Conservation (phyloP, 1,140 invertebrate genomes). For the Pseudomyrmex sp. region DNA sequence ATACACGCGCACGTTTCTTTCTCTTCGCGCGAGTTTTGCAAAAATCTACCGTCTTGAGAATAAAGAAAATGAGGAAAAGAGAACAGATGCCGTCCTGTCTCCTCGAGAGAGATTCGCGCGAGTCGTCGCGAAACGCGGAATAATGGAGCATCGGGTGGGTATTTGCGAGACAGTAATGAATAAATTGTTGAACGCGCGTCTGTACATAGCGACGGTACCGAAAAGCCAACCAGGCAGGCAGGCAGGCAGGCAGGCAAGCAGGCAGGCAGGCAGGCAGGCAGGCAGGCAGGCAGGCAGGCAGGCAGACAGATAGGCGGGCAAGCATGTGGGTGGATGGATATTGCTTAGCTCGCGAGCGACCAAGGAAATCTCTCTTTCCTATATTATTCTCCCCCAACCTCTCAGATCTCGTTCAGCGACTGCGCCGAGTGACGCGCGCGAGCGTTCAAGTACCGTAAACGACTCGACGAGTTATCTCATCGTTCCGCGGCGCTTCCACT, state of each 20-base stretch:
- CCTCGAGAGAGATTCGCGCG: slow-evolving; percentile 7
- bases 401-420: slow-evolving; percentile 75
- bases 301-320: slow-evolving; percentile 75
- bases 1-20: background rate
- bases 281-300: slow-evolving; percentile 82
- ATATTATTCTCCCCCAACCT: slow-evolving; percentile 83
- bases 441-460: slow-evolving; percentile 67
- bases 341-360: slow-evolving; percentile 80
- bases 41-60: background rate
- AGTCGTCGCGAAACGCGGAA: slow-evolving; percentile 84
- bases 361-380: slow-evolving; percentile 79
- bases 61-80: no score
- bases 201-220: slow-evolving; percentile 82
- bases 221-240: slow-evolving; percentile 74
- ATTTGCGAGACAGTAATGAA: slow-evolving; percentile 82
- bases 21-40: background rate
- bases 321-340: slow-evolving; percentile 84
- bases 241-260: slow-evolving; percentile 79
- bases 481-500: background rate
- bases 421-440: slow-evolving; percentile 71
- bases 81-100: background rate
- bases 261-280: slow-evolving; percentile 72
- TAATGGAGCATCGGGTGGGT: slow-evolving; percentile 77
- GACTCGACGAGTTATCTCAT: background rate
- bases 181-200: slow-evolving; percentile 84